Evolutionary conservation across 1,140 invertebrate genomes (phyloP).

Genomic region (Agrilus planipennis): DNA sequence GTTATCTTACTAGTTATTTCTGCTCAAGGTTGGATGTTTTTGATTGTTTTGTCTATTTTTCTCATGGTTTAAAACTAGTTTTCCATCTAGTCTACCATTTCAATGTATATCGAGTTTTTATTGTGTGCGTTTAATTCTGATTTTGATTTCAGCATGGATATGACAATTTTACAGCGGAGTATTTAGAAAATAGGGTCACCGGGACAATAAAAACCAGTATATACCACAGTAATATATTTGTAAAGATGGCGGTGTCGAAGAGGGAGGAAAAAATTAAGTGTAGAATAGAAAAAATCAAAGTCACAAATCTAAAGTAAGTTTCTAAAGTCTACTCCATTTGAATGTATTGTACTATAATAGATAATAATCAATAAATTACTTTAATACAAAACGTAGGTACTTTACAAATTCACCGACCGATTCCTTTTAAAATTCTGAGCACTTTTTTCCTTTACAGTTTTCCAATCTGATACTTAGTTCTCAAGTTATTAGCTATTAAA

Average conservation of each 20-base stretch:
- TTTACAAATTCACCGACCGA: not conserved
- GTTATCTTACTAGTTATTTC: not conserved
- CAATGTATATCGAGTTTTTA: not conserved
- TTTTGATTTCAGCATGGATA: conserved; percentile 17
- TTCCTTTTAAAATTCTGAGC: not conserved
- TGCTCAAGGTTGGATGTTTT: not conserved
- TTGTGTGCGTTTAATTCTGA: no score
- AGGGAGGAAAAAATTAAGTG: conserved; percentile 9
- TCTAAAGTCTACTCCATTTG: not conserved
- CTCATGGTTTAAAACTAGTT: not conserved
- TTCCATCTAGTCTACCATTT: not conserved
- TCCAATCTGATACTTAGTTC: not conserved
- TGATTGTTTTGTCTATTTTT: not conserved
- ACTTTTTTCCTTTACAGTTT: not conserved
- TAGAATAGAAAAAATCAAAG: conserved; percentile 10
- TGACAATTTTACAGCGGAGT: conserved; percentile 15
- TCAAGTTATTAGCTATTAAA: not conserved
- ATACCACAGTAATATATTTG: conserved; percentile 18
- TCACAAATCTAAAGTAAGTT: conserved; percentile 8
- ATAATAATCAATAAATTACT: not conserved
- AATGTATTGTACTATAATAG: not conserved
- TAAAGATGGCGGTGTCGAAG: conserved; percentile 19
- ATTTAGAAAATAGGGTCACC: conserved; percentile 11
- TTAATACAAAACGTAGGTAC: not conserved
- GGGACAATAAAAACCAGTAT: conserved; percentile 18